These are phyloP conservation scores for Regulus satrapa DNA, from an alignment of 2,113 vertebrate genomes.

Conservation along the genomic window DNA sequence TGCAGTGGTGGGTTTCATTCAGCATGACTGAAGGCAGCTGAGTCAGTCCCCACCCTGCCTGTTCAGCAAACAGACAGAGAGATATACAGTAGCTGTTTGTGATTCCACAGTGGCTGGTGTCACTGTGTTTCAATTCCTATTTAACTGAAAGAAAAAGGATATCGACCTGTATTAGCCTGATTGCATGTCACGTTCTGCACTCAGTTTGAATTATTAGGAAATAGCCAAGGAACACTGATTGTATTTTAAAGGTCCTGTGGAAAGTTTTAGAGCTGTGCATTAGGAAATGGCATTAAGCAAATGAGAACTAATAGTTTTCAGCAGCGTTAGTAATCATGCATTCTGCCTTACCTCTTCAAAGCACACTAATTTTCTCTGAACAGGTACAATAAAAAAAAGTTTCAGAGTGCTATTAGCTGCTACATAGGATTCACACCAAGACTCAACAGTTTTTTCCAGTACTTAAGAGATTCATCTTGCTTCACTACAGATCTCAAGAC, in stretches of 20 bases:
- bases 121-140: constrained; percentile 68
- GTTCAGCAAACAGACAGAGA: constrained; percentile 8
- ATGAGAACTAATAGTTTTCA: constrained; percentile 71
- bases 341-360: constrained; percentile 35
- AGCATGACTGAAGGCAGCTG: background rate
- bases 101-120: constrained; percentile 42
- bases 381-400: constrained; percentile 55
- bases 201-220: constrained; percentile 71
- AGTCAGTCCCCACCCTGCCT: background rate
- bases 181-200: constrained; percentile 58
- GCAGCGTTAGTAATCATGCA: constrained; percentile 46
- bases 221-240: constrained; percentile 69
- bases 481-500: background rate
- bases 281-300: constrained; percentile 67
- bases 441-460: background rate
- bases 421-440: background rate
- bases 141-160: constrained; percentile 75
- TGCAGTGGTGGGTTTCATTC: background rate
- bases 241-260: constrained; percentile 68
- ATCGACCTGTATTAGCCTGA: constrained; percentile 71
- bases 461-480: background rate
- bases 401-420: background rate
- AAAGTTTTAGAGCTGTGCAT: constrained; percentile 66
- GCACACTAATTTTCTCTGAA: constrained; percentile 53
- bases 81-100: constrained; percentile 19